Evolutionary conservation across 2,113 vertebrate genomes (phyloP).

Genomic region (Gambusia holbrooki): DNA sequence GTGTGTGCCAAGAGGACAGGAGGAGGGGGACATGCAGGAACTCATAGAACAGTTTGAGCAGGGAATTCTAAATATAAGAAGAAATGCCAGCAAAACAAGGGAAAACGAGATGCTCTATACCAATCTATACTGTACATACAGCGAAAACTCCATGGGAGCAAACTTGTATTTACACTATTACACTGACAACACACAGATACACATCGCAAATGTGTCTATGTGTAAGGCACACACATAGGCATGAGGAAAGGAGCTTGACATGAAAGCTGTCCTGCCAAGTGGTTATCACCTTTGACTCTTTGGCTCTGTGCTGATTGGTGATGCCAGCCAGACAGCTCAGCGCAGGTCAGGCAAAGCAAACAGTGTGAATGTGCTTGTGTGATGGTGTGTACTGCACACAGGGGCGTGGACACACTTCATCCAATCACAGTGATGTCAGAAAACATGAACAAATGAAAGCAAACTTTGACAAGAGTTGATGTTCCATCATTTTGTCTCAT

Average conservation of each 20-base stretch:
- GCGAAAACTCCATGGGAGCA: conserved; percentile 47
- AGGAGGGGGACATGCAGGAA: conserved; percentile 50
- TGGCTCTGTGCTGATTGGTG: conserved; percentile 59
- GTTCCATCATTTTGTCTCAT: conserved; percentile 40
- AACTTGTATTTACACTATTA: conserved; percentile 60
- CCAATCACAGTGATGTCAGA: conserved; percentile 60
- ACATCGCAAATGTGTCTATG: background rate
- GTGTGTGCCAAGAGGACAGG: conserved; percentile 66
- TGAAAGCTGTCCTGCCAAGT: conserved; percentile 61
- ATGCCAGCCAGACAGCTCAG: conserved; percentile 72
- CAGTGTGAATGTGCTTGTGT: conserved; percentile 41
- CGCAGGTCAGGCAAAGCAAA: conserved; percentile 65
- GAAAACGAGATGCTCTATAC: conserved; percentile 40
- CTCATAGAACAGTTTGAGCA: conserved; percentile 38
- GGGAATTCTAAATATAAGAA: conserved; percentile 40
- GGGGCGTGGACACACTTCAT: conserved; percentile 46
- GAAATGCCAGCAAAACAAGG: conserved; percentile 44
- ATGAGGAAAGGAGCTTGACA: conserved; percentile 54
- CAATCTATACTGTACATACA: conserved; percentile 50
- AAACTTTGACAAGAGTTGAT: conserved; percentile 46
- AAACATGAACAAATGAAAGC: conserved; percentile 57
- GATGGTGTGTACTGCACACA: conserved; percentile 40
- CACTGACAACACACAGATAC: conserved; percentile 55
- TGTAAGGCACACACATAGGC: background rate
- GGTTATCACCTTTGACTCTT: conserved; percentile 67